Conservation (phyloP, 53 echinoderm and acorn worm species). For the Henricia sp. region DNA sequence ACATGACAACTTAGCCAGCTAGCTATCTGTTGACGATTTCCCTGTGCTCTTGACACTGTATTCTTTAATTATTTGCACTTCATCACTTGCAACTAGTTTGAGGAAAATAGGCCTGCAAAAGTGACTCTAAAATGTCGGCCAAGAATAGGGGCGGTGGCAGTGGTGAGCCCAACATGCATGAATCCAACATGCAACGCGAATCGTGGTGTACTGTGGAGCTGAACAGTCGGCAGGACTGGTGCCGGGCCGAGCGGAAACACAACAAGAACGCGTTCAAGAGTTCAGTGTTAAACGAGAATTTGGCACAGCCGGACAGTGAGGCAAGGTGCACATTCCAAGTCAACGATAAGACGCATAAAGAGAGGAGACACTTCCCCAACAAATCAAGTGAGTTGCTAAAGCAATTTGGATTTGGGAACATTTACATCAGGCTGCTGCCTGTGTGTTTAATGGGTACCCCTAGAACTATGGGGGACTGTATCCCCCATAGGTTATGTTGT, state of each 20-base stretch:
- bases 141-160: constrained; percentile 6
- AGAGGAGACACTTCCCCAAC: constrained; percentile 88
- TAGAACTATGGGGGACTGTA: no score
- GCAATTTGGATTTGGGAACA: no score
- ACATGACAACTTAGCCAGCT: background rate
- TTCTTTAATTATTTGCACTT: background rate
- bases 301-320: constrained; percentile 84
- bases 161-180: constrained; percentile 60
- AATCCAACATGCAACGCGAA: constrained; percentile 92
- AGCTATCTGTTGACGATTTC: background rate
- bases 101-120: background rate
- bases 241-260: constrained; percentile 89
- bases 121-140: background rate
- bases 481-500: no score
- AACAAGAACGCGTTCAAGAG: constrained; percentile 88
- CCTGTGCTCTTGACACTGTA: background rate
- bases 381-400: constrained; percentile 83
- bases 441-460: no score
- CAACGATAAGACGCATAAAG: constrained; percentile 87
- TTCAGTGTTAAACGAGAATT: constrained; percentile 72
- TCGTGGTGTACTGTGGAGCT: constrained; percentile 97
- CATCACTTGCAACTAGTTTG: background rate
- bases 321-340: constrained; percentile 92
- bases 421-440: no score
- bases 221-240: constrained; percentile 88